Evolutionary conservation across 2,888 invertebrate genomes (phyloP).

Genomic region (Drosophila meridiana): DNA sequence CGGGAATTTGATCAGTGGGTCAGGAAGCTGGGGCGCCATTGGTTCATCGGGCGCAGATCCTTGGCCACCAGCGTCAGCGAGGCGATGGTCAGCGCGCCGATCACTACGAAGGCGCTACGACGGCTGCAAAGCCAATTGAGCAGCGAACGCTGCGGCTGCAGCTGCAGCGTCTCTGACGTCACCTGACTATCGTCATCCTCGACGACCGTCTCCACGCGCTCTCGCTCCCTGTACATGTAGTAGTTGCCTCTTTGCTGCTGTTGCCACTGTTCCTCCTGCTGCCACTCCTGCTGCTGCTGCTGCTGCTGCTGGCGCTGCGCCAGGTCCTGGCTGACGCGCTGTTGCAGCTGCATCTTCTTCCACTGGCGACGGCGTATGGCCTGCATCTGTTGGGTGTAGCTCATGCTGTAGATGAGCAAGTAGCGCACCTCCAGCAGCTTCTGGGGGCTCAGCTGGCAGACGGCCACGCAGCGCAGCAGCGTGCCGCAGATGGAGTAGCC

Average conservation of each 20-base stretch:
- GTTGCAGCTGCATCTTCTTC: background rate
- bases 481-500: conserved; percentile 33
- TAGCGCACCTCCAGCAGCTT: conserved; percentile 26
- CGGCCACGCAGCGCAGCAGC: conserved; percentile 28
- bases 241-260: no score
- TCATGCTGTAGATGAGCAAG: conserved; percentile 29
- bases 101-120: background rate
- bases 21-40: no score
- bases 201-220: background rate
- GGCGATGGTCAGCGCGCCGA: conserved; percentile 1
- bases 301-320: background rate
- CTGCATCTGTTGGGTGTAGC: conserved; percentile 11
- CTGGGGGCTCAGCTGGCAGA: conserved; percentile 10
- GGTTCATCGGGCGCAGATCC: background rate
- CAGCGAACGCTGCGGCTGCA: background rate
- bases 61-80: background rate
- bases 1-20: background rate
- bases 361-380: conserved; percentile 14
- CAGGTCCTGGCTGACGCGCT: background rate
- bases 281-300: background rate
- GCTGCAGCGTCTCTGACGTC: background rate
- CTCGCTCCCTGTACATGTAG: background rate
- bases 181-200: rapidly evolving
- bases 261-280: background rate
- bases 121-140: background rate